These are phyloP conservation scores for Pedicia rivosa DNA, from an alignment of 2,888 invertebrate genomes.

Conservation along the genomic window DNA sequence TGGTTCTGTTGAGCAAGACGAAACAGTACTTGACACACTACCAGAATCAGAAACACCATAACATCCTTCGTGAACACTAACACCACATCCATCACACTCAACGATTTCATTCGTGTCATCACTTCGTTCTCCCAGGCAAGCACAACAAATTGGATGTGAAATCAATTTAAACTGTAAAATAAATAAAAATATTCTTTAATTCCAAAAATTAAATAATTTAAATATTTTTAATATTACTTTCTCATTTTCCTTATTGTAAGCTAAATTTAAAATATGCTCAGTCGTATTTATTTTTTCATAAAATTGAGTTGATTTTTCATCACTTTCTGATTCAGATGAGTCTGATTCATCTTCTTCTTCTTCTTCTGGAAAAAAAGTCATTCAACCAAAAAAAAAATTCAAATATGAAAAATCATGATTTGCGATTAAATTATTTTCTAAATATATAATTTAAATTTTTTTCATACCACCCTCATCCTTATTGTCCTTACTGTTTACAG, in stretches of 20 bases:
- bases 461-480: conserved; percentile 17
- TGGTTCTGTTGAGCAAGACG: conserved; percentile 90
- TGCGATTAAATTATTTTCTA: no score
- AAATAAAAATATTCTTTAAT: no score
- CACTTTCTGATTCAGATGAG: conserved; percentile 30
- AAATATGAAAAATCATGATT: no score
- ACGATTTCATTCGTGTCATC: conserved; percentile 92
- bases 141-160: conserved; percentile 74
- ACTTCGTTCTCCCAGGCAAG: conserved; percentile 83
- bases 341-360: conserved; percentile 13
- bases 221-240: no score
- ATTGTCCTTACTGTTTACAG: conserved; percentile 17
- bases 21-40: conserved; percentile 83
- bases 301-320: no score
- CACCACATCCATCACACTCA: conserved; percentile 92
- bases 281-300: neutral
- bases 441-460: no score
- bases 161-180: conserved; percentile 28
- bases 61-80: conserved; percentile 93
- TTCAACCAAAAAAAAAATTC: neutral
- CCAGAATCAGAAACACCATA: conserved; percentile 88
- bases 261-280: neutral
- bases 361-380: conserved; percentile 18
- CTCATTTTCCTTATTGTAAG: neutral
- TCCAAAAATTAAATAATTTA: no score